phyloP scores from a whole-genome alignment of 2,113 vertebrate genomes.

The Apaloderma vittatum region DNA sequence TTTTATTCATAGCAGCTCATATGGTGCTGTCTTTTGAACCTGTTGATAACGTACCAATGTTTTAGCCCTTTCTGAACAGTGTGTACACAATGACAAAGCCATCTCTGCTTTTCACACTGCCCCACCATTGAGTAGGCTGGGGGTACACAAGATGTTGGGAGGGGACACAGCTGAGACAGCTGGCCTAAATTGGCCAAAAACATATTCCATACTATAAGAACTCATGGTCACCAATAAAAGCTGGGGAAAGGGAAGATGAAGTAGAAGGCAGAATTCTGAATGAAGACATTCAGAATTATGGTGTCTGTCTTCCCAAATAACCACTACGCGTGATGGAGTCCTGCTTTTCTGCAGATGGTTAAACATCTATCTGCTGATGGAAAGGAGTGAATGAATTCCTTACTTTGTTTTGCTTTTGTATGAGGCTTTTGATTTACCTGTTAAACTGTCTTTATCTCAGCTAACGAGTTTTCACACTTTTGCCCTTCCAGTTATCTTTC shows the following conservation, averaged over 20 bases:
- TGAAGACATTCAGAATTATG: rapidly evolving
- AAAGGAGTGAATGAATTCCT: neutral
- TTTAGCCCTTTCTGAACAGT: neutral
- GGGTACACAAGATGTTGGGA: neutral
- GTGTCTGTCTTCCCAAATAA: neutral
- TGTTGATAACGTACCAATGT: neutral
- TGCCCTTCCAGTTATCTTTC: neutral
- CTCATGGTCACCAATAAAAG: neutral
- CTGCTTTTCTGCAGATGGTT: neutral
- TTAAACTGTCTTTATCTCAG: neutral
- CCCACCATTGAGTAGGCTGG: neutral
- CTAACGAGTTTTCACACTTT: neutral
- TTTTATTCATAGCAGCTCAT: neutral
- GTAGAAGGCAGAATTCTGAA: neutral
- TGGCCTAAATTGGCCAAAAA: neutral
- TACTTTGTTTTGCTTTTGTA: neutral
- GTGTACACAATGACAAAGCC: rapidly evolving
- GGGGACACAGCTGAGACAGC: neutral
- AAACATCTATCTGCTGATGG: neutral
- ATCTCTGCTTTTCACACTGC: neutral
- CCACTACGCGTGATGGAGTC: rapidly evolving
- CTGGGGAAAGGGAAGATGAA: neutral
- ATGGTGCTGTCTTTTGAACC: neutral
- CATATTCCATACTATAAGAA: neutral
- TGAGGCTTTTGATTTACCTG: neutral